phyloP scores from a whole-genome alignment of 2,888 invertebrate species.

The Drosophila tripunctata region DNA sequence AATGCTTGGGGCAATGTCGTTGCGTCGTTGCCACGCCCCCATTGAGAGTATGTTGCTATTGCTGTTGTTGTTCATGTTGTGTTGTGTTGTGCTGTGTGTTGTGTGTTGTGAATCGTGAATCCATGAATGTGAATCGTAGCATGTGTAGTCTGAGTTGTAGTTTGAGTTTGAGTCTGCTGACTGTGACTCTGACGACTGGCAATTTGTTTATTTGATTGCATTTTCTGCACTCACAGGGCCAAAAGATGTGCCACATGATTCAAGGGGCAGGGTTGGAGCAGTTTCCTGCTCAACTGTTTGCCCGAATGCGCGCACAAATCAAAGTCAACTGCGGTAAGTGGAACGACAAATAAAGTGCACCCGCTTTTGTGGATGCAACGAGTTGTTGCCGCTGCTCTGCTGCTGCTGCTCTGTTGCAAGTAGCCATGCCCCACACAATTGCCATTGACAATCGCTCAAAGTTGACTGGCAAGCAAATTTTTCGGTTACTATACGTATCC shows the following conservation, averaged over 20 bases:
- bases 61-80: conserved; percentile 10
- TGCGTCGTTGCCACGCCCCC: conserved; percentile 9
- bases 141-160: too few species aligned
- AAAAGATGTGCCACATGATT: neutral
- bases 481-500: neutral
- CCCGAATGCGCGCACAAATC: conserved; percentile 56
- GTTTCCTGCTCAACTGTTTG: conserved; percentile 29
- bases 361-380: conserved; percentile 26
- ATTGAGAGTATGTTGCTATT: neutral
- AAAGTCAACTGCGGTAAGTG: conserved; percentile 67
- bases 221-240: conserved; percentile 37
- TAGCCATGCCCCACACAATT: conserved; percentile 16
- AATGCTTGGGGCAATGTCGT: conserved; percentile 38
- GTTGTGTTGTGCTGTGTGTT: conserved; percentile 13
- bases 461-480: conserved; percentile 52
- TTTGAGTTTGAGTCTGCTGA: conserved; percentile 3
- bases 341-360: conserved; percentile 62
- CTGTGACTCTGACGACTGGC: conserved; percentile 48
- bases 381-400: neutral
- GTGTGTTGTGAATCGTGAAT: conserved; percentile 4
- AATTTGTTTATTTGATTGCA: conserved; percentile 69
- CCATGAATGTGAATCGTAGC: neutral
- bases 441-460: conserved; percentile 46
- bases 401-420: conserved; percentile 14
- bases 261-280: neutral